Evolutionary conservation across 2,113 vertebrate genomes (phyloP), one percentile per base, ranked within the genome.

Genomic region (Pristiophorus japonicus): DNA sequence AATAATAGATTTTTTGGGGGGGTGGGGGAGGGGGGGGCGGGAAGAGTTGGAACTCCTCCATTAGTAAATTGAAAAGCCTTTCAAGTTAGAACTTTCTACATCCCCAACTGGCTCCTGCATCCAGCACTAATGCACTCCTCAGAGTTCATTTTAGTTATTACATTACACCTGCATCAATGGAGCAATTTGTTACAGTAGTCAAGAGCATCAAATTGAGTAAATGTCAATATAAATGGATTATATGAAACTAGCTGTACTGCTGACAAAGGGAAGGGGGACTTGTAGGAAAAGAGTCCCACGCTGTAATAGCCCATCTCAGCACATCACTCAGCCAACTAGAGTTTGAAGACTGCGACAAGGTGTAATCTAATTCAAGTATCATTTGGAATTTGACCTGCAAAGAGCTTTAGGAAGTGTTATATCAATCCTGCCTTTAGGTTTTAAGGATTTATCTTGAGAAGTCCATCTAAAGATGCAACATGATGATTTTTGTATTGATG

Each of bases 131-230:
- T 99, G 98, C 98, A 98, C 98, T 99, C 98, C 98, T 97, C 97
- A 98, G 93, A 70, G 98, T 99, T 99, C 98, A 98, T 98, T 98
- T 98, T 98, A 98, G 98, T 99, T 99, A 99, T 99, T 98, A 97
- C 98, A 99, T 99, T 99, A 99, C 98, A 98, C 98, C 98, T 98
- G 98, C 98, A 99, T 99, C 99, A 99, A 99, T 99, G 98, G 99
- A 99, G 98, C 98, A 98, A 97, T 97, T 98, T 98, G 98, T 98
- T 98, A 98, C 98, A 96, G 73, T 95, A 95, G 96, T 96, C 95
- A 96, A 96, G 97, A 97, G 97, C 95, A 97, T 98, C 99, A 99
- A 99, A 99, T 99, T 99, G 98, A 99, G 98, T 99, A 98, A 99
- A 98, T 99, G 98, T 98, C 98, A 98, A 97, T 98, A 97, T 98